Evolutionary conservation across 2,888 invertebrate species (phyloP).

Genomic region (Melanargia galathea): DNA sequence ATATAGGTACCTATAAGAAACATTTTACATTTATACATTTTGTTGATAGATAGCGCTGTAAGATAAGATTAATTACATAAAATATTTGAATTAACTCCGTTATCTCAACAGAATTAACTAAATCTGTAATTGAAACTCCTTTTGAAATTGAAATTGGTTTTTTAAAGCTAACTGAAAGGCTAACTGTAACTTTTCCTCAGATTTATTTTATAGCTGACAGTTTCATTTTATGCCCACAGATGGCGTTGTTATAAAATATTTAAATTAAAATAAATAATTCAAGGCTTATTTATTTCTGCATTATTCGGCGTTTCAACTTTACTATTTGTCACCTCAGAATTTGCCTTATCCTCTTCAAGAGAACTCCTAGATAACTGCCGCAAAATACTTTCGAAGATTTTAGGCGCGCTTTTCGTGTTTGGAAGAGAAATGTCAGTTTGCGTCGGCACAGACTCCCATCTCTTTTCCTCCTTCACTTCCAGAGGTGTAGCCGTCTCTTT

Average conservation of each 20-base stretch:
- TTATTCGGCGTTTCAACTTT: conserved; percentile 26
- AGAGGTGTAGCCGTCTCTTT: conserved; percentile 63
- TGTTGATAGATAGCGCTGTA: no score
- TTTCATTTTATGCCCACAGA: neutral
- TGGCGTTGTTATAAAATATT: conserved; percentile 4
- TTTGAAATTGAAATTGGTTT: no score
- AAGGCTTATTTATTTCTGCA: neutral
- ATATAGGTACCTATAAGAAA: no score
- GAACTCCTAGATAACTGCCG: conserved; percentile 69
- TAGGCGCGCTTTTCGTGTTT: conserved; percentile 76
- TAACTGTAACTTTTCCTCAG: no score
- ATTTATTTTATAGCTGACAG: neutral
- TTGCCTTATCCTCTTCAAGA: conserved; percentile 51
- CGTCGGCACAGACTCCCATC: conserved; percentile 64
- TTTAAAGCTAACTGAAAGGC: no score
- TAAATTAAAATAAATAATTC: neutral
- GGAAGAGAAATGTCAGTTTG: conserved; percentile 77
- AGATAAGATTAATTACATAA: no score
- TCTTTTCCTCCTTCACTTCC: conserved; percentile 57
- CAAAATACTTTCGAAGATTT: conserved; percentile 73
- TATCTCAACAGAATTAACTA: no score
- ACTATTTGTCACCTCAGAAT: conserved; percentile 27
- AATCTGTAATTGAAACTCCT: no score
- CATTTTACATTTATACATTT: no score
- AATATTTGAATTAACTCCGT: no score